Conservation (phyloP, 2,888 invertebrate species). For the Dicyrtoma fusca region DNA sequence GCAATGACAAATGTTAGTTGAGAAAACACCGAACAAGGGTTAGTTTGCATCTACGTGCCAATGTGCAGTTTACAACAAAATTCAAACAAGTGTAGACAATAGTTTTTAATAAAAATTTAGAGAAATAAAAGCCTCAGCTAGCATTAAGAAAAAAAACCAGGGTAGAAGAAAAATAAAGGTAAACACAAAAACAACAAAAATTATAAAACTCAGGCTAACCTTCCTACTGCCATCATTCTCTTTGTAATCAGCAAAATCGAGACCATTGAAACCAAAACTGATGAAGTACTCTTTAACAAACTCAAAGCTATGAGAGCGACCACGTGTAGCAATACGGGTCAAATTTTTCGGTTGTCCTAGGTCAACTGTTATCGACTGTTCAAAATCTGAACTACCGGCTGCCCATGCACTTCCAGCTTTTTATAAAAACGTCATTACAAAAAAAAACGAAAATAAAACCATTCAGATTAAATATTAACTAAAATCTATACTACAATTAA, state of each 20-base stretch:
- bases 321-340: slow-evolving; percentile 77
- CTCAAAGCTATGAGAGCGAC: slow-evolving; percentile 85
- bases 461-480: no score
- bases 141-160: slow-evolving; percentile 28
- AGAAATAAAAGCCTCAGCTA: slow-evolving; percentile 18
- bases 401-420: slow-evolving; percentile 92
- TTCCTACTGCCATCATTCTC: slow-evolving; percentile 85
- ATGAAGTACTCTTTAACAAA: slow-evolving; percentile 92
- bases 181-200: slow-evolving; percentile 29
- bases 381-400: slow-evolving; percentile 85
- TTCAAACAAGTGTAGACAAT: no score
- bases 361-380: slow-evolving; percentile 88
- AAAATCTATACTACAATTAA: no score
- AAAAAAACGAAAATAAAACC: slow-evolving; percentile 37
- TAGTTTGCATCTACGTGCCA: no score
- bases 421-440: slow-evolving; percentile 6
- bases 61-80: no score
- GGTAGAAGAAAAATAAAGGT: slow-evolving; percentile 14
- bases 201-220: slow-evolving; percentile 65
- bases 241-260: slow-evolving; percentile 86
- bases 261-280: slow-evolving; percentile 87
- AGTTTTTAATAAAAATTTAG: no score
- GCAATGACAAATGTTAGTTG: no score
- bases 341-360: slow-evolving; percentile 85
- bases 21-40: no score